phyloP scores from a whole-genome alignment of 2,797 vertebrate species.

The Etheostoma nigrum region DNA sequence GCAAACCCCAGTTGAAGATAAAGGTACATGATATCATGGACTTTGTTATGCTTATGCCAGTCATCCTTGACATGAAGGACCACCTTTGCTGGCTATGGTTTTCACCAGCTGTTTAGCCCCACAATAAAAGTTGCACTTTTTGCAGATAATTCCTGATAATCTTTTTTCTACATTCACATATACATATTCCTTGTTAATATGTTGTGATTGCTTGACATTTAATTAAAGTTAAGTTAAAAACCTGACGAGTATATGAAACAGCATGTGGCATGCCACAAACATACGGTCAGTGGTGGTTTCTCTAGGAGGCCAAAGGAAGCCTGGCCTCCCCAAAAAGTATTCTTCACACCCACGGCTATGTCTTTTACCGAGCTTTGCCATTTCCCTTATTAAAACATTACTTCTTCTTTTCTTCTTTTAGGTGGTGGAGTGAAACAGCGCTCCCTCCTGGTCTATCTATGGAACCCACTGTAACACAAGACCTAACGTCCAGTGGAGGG shows the following conservation, averaged over 20 bases:
- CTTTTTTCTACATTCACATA: neutral
- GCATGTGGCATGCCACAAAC: neutral
- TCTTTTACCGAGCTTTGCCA: too few relatives aligned
- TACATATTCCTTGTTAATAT: neutral
- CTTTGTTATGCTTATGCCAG: neutral
- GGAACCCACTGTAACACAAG: too few relatives aligned
- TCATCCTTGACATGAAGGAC: neutral
- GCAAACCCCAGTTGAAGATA: neutral
- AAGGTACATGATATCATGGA: neutral
- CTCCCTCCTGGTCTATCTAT: too few relatives aligned
- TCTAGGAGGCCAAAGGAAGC: too few relatives aligned
- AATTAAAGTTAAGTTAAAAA: neutral
- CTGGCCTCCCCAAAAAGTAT: too few relatives aligned
- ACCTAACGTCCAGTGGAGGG: too few relatives aligned
- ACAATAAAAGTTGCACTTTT: neutral
- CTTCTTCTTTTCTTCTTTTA: too few relatives aligned
- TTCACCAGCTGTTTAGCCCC: neutral
- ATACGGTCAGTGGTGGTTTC: too few relatives aligned
- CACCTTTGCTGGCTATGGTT: too few relatives aligned
- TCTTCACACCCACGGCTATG: too few relatives aligned
- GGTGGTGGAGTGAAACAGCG: too few relatives aligned
- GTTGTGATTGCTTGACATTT: neutral
- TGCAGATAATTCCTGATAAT: neutral
- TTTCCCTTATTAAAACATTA: too few relatives aligned
- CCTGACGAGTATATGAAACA: neutral